A percentile compares a stretch with the other conserved stretches of the same genome.
Evolutionary conservation across 2,113 vertebrate species (phyloP).

Genomic region (Paratilapia polleni): DNA sequence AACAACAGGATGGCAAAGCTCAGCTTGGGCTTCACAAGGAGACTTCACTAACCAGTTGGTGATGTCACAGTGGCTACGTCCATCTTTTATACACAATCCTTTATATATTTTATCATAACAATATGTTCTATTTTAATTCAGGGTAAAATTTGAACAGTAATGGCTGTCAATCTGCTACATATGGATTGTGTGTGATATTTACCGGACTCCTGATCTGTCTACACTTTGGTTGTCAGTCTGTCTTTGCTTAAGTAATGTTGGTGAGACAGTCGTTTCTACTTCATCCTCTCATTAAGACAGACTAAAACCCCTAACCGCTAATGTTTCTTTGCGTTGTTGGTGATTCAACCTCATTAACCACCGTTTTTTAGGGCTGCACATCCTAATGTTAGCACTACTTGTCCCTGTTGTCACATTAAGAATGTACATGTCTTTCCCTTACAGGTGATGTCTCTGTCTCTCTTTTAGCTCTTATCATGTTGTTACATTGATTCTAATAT

Average conservation of each 20-base stretch:
- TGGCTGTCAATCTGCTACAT: neutral
- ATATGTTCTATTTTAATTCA: neutral
- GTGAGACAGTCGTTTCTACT: neutral
- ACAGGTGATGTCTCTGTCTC: neutral
- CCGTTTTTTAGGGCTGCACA: neutral
- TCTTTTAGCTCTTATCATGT: neutral
- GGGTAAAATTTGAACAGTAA: neutral
- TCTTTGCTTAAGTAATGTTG: neutral
- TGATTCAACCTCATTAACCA: conserved; percentile 3
- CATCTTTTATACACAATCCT: no score
- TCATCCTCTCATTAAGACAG: neutral
- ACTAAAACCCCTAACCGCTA: neutral
- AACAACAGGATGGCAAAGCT: no score
- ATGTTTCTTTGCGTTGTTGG: neutral
- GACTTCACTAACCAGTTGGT: no score
- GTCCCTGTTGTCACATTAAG: neutral
- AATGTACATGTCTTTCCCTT: neutral
- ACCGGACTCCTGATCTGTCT: neutral
- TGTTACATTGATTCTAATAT: neutral
- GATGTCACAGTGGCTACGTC: no score
- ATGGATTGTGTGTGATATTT: neutral
- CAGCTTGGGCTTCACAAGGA: no score
- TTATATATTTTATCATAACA: no score
- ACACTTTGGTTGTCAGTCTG: neutral
- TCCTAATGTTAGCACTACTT: neutral